Evolutionary conservation across 2,888 invertebrate genomes (phyloP), one percentile per base, ranked within the genome.

Genomic region (Ichneumoninae sp.): DNA sequence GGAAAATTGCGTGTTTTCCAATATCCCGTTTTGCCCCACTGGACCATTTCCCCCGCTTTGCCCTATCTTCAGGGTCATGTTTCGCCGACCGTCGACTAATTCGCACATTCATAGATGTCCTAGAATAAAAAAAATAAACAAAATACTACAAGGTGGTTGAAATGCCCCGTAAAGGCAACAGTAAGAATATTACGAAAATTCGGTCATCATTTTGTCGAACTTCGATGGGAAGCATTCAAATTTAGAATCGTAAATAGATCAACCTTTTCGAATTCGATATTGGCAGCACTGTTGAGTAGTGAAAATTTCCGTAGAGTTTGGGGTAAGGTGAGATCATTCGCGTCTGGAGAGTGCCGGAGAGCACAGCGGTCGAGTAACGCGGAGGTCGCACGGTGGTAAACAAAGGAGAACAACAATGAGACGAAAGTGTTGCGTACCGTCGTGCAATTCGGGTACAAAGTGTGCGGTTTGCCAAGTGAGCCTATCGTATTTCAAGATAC

Each of bases 381-480:
- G 10, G 26, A 57, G 22, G 22, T 7, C 63, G 26, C 63, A 30
- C 63, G 33, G 6, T 16, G 10, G 63, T 63, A 63, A 63, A 63
- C 63, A 63, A 33, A 63, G 63, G 16, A 30, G 6, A 63, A 16
- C 13, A 26, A 63, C 33, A 63, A 63, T 63, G 84, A 74, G 68
- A 69, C 84, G 84, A 77, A 84, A 77, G 77, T 84, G 84, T 74
- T 84, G 84, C 13, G 81, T 84, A 26, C 81, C 84, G 1, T 47
- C n/a, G 13, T 84, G 84, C 63, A 74, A 81, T 74, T 84, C 77
- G 6, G 77, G 65, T 6, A 68, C 65, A 0, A 84, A 84, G 44
- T 84, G 84, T 50, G 69, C n/a, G 8, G 44, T 81, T 63, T 84
- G 84, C 10, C 81, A 81, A 74, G 69, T 78, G n/a, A 54, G 68